phyloP scores from a whole-genome alignment of 2,888 invertebrate genomes.

The Phortica magna region DNA sequence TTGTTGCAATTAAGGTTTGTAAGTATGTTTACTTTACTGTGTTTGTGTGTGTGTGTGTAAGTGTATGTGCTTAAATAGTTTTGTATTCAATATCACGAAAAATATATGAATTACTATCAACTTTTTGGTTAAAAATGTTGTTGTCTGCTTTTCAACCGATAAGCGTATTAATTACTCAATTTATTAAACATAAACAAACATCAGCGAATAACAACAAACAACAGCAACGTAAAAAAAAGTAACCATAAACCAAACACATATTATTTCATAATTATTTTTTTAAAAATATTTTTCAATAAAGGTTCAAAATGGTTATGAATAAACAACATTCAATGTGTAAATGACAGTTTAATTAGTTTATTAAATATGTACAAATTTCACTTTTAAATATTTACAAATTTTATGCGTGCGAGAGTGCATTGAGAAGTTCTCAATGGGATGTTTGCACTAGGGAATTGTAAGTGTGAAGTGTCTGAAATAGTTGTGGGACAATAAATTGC shows the following conservation, averaged over 20 bases:
- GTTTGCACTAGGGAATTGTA: neutral
- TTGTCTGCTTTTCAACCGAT: conserved; percentile 35
- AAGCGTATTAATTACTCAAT: conserved; percentile 59
- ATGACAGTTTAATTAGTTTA: conserved; percentile 73
- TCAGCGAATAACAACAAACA: neutral
- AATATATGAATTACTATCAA: conserved; percentile 1
- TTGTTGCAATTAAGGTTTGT: conserved; percentile 53
- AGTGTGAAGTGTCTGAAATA: neutral
- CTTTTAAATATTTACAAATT: neutral
- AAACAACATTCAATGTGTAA: conserved; percentile 51
- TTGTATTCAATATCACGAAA: neutral
- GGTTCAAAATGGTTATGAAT: neutral
- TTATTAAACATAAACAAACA: conserved; percentile 47
- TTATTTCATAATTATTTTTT: conserved; percentile 30
- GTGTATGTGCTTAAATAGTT: neutral
- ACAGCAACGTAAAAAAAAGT: neutral
- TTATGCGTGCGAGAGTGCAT: neutral
- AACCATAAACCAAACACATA: neutral
- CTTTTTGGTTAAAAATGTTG: conserved; percentile 29
- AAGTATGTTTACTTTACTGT: neutral
- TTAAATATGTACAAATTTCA: conserved; percentile 49
- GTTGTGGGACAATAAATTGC: no score
- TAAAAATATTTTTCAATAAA: conserved; percentile 20
- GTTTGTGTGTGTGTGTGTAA: conserved; percentile 16
- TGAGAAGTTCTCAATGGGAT: neutral